phyloP scores from a whole-genome alignment of 2,113 vertebrate genomes.

The Steatornis caripensis region DNA sequence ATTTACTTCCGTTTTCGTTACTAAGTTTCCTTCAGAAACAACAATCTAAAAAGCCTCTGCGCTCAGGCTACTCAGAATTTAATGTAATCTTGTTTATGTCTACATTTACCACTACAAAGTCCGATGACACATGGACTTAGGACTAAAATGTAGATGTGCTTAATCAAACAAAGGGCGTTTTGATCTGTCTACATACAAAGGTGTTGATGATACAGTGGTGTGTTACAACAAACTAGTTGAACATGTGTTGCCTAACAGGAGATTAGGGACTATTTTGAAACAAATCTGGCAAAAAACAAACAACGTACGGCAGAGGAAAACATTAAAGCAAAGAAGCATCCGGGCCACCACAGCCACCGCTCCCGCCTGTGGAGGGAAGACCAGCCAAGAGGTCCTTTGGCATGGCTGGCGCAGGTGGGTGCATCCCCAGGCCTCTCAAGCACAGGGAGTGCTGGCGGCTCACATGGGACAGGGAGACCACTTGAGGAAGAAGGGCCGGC shows the following conservation, averaged over 20 bases:
- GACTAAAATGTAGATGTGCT: fast-evolving
- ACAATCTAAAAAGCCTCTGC: not conserved
- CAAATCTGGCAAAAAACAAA: not conserved
- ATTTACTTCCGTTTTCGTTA: not conserved
- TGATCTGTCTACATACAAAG: not conserved
- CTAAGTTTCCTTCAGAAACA: not conserved
- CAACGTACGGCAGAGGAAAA: fast-evolving
- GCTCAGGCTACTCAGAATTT: not conserved
- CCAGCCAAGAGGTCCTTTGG: not conserved
- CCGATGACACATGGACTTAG: not conserved
- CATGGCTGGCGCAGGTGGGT: fast-evolving
- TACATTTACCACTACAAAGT: not conserved
- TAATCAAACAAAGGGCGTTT: not conserved
- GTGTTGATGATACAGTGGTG: not conserved
- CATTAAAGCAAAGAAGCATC: fast-evolving
- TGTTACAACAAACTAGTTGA: not conserved
- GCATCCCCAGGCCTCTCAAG: fast-evolving
- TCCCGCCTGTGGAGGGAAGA: fast-evolving
- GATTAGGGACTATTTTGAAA: not conserved
- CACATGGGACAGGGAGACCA: fast-evolving
- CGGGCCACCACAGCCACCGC: fast-evolving
- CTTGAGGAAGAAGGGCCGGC: not conserved
- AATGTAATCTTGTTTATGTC: not conserved
- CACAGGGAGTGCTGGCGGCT: fast-evolving
- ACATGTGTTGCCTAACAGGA: not conserved